Conservation (phyloP, 2,888 invertebrate genomes). For the Allolobophora icterica region DNA sequence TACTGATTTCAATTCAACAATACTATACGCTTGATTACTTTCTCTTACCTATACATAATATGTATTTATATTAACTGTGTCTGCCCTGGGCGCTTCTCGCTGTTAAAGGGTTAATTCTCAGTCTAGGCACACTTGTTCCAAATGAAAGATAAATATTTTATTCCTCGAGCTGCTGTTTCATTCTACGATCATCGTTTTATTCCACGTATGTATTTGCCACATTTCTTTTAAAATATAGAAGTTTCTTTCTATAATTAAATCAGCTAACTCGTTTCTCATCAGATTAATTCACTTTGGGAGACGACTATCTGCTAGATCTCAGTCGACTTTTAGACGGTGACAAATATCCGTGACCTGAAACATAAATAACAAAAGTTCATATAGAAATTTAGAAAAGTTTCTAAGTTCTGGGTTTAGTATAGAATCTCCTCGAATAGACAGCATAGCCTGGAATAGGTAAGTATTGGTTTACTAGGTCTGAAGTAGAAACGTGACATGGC, state of each 20-base stretch:
- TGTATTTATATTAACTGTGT: too few relatives aligned
- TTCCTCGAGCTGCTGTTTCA: neutral
- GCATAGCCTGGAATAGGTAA: too few relatives aligned
- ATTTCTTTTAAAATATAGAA: neutral
- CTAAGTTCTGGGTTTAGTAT: too few relatives aligned
- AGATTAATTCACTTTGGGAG: neutral
- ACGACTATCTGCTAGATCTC: neutral
- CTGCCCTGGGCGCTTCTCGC: too few relatives aligned
- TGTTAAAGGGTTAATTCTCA: neutral
- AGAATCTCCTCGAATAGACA: too few relatives aligned
- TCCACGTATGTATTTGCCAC: neutral
- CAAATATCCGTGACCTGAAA: neutral
- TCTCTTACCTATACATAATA: too few relatives aligned
- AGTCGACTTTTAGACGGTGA: neutral
- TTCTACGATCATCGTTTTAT: neutral
- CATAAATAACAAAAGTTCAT: neutral
- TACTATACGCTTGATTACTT: too few relatives aligned
- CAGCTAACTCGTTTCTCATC: neutral
- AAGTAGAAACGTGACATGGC: too few relatives aligned
- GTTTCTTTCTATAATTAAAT: neutral
- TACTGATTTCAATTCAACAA: too few relatives aligned
- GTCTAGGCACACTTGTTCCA: too few relatives aligned
- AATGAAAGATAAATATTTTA: too few relatives aligned
- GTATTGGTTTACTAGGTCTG: too few relatives aligned
- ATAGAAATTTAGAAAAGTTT: neutral